Percentiles rank a stretch among this genome's conserved stretches.
phyloP scores from a whole-genome alignment of 2,113 vertebrate species.

The Apus apus region DNA sequence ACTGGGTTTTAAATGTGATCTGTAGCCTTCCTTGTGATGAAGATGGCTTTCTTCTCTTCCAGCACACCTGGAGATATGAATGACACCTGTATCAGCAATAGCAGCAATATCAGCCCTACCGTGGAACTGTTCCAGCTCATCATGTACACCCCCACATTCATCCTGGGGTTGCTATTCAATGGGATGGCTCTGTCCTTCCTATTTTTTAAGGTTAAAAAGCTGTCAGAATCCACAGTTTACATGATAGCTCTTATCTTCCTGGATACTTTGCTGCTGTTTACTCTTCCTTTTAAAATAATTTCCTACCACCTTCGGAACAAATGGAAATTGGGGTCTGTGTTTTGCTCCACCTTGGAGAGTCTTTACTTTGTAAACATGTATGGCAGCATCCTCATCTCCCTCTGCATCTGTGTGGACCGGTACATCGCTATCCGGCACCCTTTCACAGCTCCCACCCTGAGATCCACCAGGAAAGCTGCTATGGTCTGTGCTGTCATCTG shows the following conservation, averaged over 20 bases:
- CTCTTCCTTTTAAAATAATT: slow-evolving; percentile 78
- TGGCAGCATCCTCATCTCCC: slow-evolving; percentile 75
- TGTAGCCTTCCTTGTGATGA: not conserved
- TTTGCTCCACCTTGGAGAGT: slow-evolving; percentile 77
- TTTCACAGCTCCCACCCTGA: slow-evolving; percentile 26
- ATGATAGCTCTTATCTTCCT: slow-evolving; percentile 73
- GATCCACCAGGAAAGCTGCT: slow-evolving; percentile 70
- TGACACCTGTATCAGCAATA: not conserved
- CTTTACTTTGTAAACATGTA: slow-evolving; percentile 81
- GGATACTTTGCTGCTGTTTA: slow-evolving; percentile 76
- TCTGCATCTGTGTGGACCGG: slow-evolving; percentile 74
- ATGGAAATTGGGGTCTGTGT: slow-evolving; percentile 54
- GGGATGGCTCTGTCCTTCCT: slow-evolving; percentile 70
- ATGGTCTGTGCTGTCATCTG: slow-evolving; percentile 63
- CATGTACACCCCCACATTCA: slow-evolving; percentile 66
- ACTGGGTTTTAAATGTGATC: not conserved
- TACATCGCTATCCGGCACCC: slow-evolving; percentile 68
- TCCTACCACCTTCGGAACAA: slow-evolving; percentile 40
- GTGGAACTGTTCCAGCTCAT: slow-evolving; percentile 70
- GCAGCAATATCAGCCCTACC: not conserved
- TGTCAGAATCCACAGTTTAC: slow-evolving; percentile 73
- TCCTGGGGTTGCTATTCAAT: slow-evolving; percentile 73
- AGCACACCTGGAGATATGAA: slow-evolving; percentile 4
- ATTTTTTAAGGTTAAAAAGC: slow-evolving; percentile 64
- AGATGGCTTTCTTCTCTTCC: not conserved